Evolutionary conservation across 2,113 vertebrate genomes (phyloP).

Genomic region (Sylvietta virens): DNA sequence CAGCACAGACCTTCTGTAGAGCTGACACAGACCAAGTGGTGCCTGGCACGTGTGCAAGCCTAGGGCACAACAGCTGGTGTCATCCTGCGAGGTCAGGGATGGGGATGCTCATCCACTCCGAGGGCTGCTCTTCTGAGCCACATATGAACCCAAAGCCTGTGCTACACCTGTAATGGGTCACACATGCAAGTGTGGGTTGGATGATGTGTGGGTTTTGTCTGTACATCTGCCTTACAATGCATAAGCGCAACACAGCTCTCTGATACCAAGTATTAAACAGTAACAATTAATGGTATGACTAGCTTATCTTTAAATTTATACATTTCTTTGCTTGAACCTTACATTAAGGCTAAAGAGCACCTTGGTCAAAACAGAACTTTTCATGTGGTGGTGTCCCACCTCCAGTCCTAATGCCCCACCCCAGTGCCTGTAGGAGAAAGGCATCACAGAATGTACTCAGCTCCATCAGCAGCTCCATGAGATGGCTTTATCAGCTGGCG

Average conservation of each 20-base stretch:
- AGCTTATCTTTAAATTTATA: neutral
- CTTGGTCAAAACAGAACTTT: constrained; percentile 15
- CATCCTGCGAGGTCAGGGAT: neutral
- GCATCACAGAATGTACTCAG: constrained; percentile 31
- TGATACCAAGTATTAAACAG: neutral
- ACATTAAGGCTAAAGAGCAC: constrained; percentile 63
- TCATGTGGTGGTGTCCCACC: neutral
- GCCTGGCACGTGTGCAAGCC: neutral
- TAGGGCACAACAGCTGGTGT: neutral
- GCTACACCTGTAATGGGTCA: neutral
- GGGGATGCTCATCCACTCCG: neutral
- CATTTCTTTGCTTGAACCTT: constrained; percentile 50
- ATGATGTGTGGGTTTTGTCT: neutral
- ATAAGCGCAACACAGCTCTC: neutral
- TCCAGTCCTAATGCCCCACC: constrained; percentile 12
- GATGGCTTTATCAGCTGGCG: neutral
- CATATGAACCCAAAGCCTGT: neutral
- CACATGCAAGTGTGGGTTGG: neutral
- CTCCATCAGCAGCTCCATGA: constrained; percentile 19
- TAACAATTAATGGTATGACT: neutral
- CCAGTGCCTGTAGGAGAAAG: constrained; percentile 26
- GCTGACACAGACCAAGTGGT: neutral
- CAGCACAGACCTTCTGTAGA: neutral
- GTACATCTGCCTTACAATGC: constrained; percentile 12
- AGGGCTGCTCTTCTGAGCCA: neutral